A percentile compares a stretch with the other conserved stretches of the same genome.
Conservation (phyloP, 1,140 invertebrate species). For the Saxidomus purpurata region DNA sequence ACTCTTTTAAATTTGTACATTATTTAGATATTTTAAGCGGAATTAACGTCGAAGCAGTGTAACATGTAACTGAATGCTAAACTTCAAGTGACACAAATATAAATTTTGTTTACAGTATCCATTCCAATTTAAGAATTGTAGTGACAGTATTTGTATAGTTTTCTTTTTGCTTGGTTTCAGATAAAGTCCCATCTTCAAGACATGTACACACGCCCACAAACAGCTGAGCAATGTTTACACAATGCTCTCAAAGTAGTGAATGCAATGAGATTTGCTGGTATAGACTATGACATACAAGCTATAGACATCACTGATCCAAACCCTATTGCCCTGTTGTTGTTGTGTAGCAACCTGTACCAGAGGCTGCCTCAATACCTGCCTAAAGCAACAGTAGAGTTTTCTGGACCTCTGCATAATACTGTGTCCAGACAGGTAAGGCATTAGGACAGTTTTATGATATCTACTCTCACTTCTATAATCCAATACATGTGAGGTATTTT, state of each 20-base stretch:
- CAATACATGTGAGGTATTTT: no score
- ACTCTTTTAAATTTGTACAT: no score
- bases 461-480: no score
- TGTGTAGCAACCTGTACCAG: constrained; percentile 84
- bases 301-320: constrained; percentile 87
- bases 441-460: not conserved
- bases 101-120: no score
- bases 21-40: no score
- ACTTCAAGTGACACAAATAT: no score
- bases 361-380: constrained; percentile 84
- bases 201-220: constrained; percentile 85
- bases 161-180: constrained; percentile 63
- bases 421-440: constrained; percentile 83
- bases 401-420: constrained; percentile 81
- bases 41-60: no score
- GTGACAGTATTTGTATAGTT: no score
- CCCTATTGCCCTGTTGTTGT: constrained; percentile 84
- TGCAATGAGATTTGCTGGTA: constrained; percentile 84
- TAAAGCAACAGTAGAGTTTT: constrained; percentile 84
- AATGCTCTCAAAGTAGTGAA: constrained; percentile 85
- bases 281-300: constrained; percentile 86
- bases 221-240: constrained; percentile 86
- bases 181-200: constrained; percentile 82
- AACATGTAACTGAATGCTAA: no score
- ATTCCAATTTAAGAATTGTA: no score